phyloP scores from a whole-genome alignment of 2,888 invertebrate genomes.

The Cosmia trapezina region DNA sequence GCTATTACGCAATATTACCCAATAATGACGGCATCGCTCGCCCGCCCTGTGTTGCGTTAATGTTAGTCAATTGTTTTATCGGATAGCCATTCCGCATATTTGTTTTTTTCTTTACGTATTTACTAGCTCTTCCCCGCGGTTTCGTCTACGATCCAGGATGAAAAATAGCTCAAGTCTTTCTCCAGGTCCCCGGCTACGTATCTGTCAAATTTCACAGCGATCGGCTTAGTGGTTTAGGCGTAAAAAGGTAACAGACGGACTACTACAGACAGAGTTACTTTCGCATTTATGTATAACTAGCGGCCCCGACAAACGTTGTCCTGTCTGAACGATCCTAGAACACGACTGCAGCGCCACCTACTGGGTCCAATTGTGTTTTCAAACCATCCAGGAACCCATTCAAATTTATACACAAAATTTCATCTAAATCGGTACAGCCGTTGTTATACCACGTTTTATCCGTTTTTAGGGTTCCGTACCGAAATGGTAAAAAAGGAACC shows the following conservation, averaged over 20 bases:
- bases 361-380: too few relatives aligned
- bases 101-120: conserved; percentile 8
- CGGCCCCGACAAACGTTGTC: too few relatives aligned
- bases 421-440: too few relatives aligned
- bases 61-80: conserved; percentile 25
- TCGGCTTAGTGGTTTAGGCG: background rate
- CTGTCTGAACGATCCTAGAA: too few relatives aligned
- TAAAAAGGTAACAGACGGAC: background rate
- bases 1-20: conserved; percentile 25
- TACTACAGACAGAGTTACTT: background rate
- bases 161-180: background rate
- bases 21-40: conserved; percentile 22
- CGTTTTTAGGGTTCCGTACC: too few relatives aligned
- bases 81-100: conserved; percentile 5
- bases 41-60: conserved; percentile 13
- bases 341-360: too few relatives aligned
- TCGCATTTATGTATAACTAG: background rate
- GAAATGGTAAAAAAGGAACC: too few relatives aligned
- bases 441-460: too few relatives aligned
- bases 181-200: background rate
- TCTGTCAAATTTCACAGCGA: background rate
- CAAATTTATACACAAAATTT: too few relatives aligned
- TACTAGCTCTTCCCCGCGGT: background rate
- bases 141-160: background rate
- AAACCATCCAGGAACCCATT: too few relatives aligned